Evolutionary conservation across 2,888 invertebrate genomes (phyloP).

Genomic region (Halocaridina rubra): DNA sequence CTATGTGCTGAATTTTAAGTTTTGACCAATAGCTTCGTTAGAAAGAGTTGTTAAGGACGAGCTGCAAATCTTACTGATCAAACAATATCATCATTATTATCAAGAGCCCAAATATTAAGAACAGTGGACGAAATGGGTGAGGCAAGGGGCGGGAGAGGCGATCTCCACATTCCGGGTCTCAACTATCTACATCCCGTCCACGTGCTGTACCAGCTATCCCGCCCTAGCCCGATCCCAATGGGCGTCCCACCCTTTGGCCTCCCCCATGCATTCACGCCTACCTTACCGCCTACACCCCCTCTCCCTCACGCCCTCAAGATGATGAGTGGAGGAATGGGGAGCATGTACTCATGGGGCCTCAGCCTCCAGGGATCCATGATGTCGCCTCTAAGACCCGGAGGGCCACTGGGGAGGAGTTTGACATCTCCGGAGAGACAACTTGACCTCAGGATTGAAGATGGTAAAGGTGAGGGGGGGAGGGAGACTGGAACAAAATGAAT

Average conservation of each 20-base stretch:
- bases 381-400: conserved; percentile 26
- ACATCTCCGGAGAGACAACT: conserved; percentile 28
- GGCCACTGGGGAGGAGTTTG: conserved; percentile 12
- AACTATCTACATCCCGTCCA: conserved; percentile 45
- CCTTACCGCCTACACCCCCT: conserved; percentile 21
- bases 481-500: background rate
- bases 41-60: too few species aligned
- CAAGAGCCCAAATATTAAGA: too few species aligned
- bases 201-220: conserved; percentile 41
- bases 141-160: conserved; percentile 35
- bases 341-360: conserved; percentile 45
- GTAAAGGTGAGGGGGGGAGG: conserved; percentile 34
- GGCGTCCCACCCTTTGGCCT: conserved; percentile 44
- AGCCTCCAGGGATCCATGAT: conserved; percentile 27
- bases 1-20: too few species aligned
- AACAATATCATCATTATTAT: too few species aligned
- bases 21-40: too few species aligned
- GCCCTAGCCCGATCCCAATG: conserved; percentile 39
- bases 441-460: conserved; percentile 24
- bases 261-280: background rate
- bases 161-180: conserved; percentile 30
- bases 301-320: conserved; percentile 53
- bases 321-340: conserved; percentile 51
- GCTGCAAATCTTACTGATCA: too few species aligned
- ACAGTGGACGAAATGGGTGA: too few species aligned